Evolutionary conservation across 2,888 invertebrate genomes (phyloP).

Genomic region (Dynastes maya): DNA sequence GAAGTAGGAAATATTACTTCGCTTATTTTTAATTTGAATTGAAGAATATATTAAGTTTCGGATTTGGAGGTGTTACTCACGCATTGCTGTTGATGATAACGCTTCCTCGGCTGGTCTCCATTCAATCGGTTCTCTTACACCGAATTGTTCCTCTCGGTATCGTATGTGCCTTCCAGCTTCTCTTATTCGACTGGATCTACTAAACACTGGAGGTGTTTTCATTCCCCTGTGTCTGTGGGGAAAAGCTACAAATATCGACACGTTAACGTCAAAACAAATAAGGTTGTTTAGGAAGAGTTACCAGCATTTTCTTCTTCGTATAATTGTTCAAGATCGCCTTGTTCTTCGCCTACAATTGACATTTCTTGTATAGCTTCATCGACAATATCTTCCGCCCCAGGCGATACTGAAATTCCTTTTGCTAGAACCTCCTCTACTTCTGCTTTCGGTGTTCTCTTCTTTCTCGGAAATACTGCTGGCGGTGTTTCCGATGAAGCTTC

Average conservation of each 20-base stretch:
- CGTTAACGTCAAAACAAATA: background rate
- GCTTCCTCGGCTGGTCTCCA: slow-evolving; percentile 54
- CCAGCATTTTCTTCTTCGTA: slow-evolving; percentile 44
- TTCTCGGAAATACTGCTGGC: slow-evolving; percentile 9
- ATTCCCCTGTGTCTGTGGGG: slow-evolving; percentile 54
- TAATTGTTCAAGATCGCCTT: slow-evolving; percentile 39
- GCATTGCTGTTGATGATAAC: slow-evolving; percentile 44
- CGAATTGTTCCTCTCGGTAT: slow-evolving; percentile 56
- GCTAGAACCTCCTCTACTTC: slow-evolving; percentile 28
- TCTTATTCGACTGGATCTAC: slow-evolving; percentile 54
- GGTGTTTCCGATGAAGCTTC: slow-evolving; percentile 21
- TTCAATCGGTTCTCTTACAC: slow-evolving; percentile 50
- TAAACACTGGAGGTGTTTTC: slow-evolving; percentile 60
- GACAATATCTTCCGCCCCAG: slow-evolving; percentile 55
- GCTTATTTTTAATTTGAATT: background rate
- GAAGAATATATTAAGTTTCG: background rate
- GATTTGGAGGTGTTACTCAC: background rate
- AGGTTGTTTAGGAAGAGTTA: background rate
- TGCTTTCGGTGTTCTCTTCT: slow-evolving; percentile 8
- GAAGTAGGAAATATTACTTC: background rate
- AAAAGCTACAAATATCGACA: slow-evolving; percentile 48
- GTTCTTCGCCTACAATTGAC: slow-evolving; percentile 28
- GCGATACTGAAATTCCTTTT: slow-evolving; percentile 45
- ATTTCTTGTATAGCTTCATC: slow-evolving; percentile 54
- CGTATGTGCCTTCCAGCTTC: slow-evolving; percentile 52